Evolutionary conservation across 2,797 vertebrate genomes (phyloP).

Genomic region (Florisuga fusca): DNA sequence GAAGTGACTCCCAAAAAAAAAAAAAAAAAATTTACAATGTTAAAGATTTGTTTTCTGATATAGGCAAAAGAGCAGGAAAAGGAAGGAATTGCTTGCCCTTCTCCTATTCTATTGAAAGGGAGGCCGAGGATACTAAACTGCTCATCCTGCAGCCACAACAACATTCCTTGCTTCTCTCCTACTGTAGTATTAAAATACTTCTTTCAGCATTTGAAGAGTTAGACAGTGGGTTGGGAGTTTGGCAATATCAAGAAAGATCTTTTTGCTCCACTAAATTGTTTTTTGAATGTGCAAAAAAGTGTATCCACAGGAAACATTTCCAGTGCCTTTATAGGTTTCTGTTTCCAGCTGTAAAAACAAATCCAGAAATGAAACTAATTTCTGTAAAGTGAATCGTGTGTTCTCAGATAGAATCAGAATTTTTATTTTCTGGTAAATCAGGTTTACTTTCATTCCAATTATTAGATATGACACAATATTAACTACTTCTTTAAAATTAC

Average conservation of each 20-base stretch:
- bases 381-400: not conserved
- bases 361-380: not conserved
- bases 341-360: slow-evolving; percentile 37
- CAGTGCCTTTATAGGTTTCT: not conserved
- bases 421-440: not conserved
- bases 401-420: not conserved
- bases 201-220: not conserved
- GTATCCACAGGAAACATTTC: not conserved
- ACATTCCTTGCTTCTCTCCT: not conserved
- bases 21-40: not conserved
- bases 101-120: not conserved
- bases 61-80: not conserved
- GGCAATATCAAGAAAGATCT: not conserved
- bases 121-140: not conserved
- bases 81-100: not conserved
- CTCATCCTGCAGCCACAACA: not conserved
- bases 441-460: not conserved
- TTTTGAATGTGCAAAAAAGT: not conserved
- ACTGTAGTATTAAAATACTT: not conserved
- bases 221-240: not conserved
- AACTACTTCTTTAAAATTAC: not conserved
- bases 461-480: not conserved
- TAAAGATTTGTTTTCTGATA: not conserved
- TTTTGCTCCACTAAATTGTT: not conserved
- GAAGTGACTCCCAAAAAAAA: not conserved